Percentiles rank a stretch among this genome's conserved stretches.
Conservation (phyloP, 2,797 vertebrate genomes). For the Gallirallus australis region DNA sequence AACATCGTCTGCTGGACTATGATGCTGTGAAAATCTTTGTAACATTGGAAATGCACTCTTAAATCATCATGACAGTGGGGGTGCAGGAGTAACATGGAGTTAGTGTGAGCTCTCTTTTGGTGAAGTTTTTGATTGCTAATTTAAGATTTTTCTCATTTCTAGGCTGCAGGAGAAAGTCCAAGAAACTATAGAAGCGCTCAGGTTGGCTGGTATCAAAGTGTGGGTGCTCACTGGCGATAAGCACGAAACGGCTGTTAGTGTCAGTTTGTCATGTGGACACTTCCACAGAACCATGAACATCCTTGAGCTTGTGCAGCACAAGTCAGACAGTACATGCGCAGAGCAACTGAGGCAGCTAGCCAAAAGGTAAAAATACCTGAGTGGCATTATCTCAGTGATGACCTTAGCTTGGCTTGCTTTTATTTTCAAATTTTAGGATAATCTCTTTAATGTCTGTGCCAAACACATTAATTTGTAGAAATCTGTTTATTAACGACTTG, state of each 20-base stretch:
- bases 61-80: background rate
- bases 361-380: constrained; percentile 81
- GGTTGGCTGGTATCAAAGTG: constrained; percentile 95
- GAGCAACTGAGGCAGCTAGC: constrained; percentile 90
- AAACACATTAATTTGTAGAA: background rate
- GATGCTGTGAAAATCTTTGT: background rate
- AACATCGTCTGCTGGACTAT: background rate
- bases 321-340: constrained; percentile 91
- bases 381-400: background rate
- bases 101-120: background rate
- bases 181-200: constrained; percentile 94
- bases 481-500: background rate
- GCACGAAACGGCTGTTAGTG: constrained; percentile 95
- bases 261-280: constrained; percentile 96
- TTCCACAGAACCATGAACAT: constrained; percentile 97
- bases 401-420: background rate
- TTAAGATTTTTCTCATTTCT: constrained; percentile 37
- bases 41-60: background rate
- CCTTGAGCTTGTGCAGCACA: constrained; percentile 93
- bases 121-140: background rate
- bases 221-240: constrained; percentile 98
- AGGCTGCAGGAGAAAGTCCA: constrained; percentile 97
- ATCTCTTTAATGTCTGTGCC: background rate
- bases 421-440: background rate
- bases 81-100: background rate